Evolutionary conservation across 2,797 vertebrate genomes (phyloP), one percentile per base, ranked within the genome.

Genomic region (Micropoecilia bifurca): DNA sequence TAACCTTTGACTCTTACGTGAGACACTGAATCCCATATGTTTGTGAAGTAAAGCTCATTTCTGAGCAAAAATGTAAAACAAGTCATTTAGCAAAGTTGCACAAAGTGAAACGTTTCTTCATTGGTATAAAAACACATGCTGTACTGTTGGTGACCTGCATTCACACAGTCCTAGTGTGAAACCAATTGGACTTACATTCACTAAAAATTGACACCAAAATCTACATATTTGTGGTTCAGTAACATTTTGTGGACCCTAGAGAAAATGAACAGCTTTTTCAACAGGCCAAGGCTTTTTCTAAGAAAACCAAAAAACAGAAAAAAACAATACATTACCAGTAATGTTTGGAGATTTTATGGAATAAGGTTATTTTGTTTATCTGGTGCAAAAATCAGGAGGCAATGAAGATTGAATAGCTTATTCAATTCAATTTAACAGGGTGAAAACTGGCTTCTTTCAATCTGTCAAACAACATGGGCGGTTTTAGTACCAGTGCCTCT

Each of bases 51-150:
- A 28, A 25, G 9, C 30, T 36, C n/a, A 3, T 73, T 48, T 33
- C 30, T 41, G 9, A 41, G 39, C 46, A 73, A 73, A 74, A 39
- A 25, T 55, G 6, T 39, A 55, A 73, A 74, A 50, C 46, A 50
- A 7, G 4, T 73, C 18, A 73, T 48, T 73, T 13, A 12, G 22
- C 22, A 33, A 36, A 41, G 33, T 39, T 74, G 48, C 30, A 50
- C 73, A 55, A 53, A 50, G 36, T 74, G 48, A 55, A 6, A 36
- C 30, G 9, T 50, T 39, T 28, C 9, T 39, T 39, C 48, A 73
- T 6, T 73, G 30, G 18, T 48, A 73, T n/a, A 73, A 73, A 72
- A 48, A 73, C 71, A 73, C 47, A 73, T 18, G 33, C 18, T 68
- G 7, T 39, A 68, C 63, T 41, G 30, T 33, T 50, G 72, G 12